These are phyloP conservation scores for Drosophila quinaria DNA, from an alignment of 2,888 invertebrate genomes.

Conservation along the genomic window DNA sequence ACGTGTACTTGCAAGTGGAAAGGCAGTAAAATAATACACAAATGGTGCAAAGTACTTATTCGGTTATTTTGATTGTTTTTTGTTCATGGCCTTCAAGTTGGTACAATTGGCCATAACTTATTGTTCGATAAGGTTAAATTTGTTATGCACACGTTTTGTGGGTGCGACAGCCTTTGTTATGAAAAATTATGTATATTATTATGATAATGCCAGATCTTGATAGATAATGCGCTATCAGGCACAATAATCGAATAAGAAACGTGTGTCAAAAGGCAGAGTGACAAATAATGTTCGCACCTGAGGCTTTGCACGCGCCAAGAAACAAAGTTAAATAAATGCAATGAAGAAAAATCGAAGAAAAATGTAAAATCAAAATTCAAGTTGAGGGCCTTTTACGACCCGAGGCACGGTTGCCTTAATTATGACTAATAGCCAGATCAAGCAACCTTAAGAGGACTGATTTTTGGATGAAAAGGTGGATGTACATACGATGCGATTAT, in stretches of 20 bases:
- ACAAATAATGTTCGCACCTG: slow-evolving; percentile 31
- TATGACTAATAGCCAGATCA: slow-evolving; percentile 65
- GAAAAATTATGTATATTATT: slow-evolving; percentile 32
- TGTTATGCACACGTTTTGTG: slow-evolving; percentile 32
- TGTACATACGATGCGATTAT: slow-evolving; percentile 4
- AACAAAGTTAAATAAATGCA: slow-evolving; percentile 19
- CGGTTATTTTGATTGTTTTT: neutral
- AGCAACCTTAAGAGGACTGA: slow-evolving; percentile 38
- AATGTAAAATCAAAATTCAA: slow-evolving; percentile 40
- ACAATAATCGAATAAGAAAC: slow-evolving; percentile 22
- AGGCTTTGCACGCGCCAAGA: slow-evolving; percentile 35
- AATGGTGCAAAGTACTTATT: neutral
- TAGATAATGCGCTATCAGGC: slow-evolving; percentile 35
- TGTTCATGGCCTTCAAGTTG: slow-evolving; percentile 35
- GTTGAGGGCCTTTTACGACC: slow-evolving; percentile 51
- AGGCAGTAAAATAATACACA: neutral
- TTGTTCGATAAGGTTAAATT: slow-evolving; percentile 21
- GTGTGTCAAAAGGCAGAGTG: slow-evolving; percentile 6
- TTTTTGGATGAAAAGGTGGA: slow-evolving; percentile 5
- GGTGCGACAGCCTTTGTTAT: slow-evolving; percentile 22
- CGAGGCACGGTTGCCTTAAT: slow-evolving; percentile 58
- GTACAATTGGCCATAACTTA: slow-evolving; percentile 44
- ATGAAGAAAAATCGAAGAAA: slow-evolving; percentile 1
- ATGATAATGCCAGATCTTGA: slow-evolving; percentile 41
- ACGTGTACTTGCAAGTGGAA: neutral